Base-by-base conservation (phyloP, 2,113 vertebrate genomes). In the Rhabdomys dilectus region DNA sequence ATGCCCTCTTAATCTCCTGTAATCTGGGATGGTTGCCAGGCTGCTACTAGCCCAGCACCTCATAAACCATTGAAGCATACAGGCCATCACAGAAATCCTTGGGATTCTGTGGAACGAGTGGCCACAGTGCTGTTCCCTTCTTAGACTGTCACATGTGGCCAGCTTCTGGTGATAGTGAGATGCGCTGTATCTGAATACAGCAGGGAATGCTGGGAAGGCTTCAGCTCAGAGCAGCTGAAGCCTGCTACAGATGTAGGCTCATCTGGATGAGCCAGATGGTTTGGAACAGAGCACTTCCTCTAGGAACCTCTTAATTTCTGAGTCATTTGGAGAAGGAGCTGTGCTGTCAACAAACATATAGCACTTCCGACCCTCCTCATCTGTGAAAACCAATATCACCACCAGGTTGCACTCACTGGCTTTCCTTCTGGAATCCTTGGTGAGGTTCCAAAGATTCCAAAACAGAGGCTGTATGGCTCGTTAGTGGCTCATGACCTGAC, bases 251-350 rank as follows among this genome's bases (percentile, higher is more conserved):
- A 36, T 3, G 36, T 42, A 66, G 77, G 58, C 45, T 34, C 70
- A 95, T 86, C 53, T 39, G 85, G 42, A 22, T 3, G 53, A 91
- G 72, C 91, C 93, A 89, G 76, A 60, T 68, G 77, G 91, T 62
- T 93, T 62, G 68, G 85, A 89, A 73, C 45, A 62, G 15, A 88
- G 72, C 29, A 48, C 39, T 95, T 96, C 42, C n/a, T 97, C 81
- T 77, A 73, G 39, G 89, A 39, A 48, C 15, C 51, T 97, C 82
- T 95, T 94, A 81, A 88, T 82, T 96, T 93, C 76, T 7, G 36
- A 95, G 91, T 72, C 24, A 84, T 93, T 90, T 58, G 89, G 62
- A 89, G 60, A 95, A 29, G 51, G 56, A 91, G 26, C 51, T 72
- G 53, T 26, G 26, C n/a, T 92, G 17, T 93, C 34, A 88, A 89